These are phyloP conservation scores for Bothrops alternatus DNA, from an alignment of 2,797 vertebrate species.

Conservation along the genomic window DNA sequence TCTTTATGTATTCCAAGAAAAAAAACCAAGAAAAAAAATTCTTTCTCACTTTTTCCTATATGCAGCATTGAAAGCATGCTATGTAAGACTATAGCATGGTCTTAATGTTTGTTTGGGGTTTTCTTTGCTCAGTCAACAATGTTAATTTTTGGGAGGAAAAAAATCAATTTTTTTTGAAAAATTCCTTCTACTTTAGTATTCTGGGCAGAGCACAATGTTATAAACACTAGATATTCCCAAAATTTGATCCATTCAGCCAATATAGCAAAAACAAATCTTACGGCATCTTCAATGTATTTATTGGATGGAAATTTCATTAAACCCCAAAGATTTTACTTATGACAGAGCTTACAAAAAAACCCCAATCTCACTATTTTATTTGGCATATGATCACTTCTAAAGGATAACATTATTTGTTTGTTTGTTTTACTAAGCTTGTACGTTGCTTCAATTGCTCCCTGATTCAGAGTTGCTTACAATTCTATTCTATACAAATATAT, in stretches of 20 bases:
- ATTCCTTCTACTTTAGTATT: background rate
- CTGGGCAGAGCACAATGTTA: background rate
- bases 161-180: background rate
- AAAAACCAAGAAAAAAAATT: background rate
- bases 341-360: background rate
- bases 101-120: background rate
- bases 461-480: background rate
- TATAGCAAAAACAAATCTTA: background rate
- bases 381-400: background rate
- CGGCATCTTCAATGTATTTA: background rate
- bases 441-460: background rate
- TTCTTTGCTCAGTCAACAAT: background rate
- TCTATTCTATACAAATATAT: background rate
- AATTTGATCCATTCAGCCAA: too few relatives aligned
- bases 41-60: background rate
- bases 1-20: background rate
- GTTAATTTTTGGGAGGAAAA: background rate
- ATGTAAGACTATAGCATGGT: background rate
- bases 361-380: background rate
- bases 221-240: background rate
- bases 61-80: background rate
- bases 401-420: background rate
- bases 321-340: background rate
- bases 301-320: background rate
- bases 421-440: background rate